Base-by-base conservation (phyloP, 64 coral and sea anemone species). In the Acropora yongei region DNA sequence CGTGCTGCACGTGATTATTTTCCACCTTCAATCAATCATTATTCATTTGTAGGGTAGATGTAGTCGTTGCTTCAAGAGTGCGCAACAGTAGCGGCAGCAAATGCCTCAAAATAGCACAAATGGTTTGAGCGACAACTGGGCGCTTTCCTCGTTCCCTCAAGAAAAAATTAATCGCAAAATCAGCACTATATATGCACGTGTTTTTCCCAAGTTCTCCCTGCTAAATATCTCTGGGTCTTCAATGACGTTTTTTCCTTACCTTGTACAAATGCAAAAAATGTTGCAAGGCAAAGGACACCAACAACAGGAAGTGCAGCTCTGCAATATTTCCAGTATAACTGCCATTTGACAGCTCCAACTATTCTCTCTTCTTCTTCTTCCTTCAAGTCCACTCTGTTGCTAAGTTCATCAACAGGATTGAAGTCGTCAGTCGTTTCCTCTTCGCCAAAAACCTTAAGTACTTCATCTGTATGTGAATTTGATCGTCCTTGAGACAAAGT, bases 261-360 rank as follows among this genome's bases (percentile, higher is more conserved):
- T 91, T 91, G 89, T 1, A 81, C 89, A 18, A 65, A 13, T 0
- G 80, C 20, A 14, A 81, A 84, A 11, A 84, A 84, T 3, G 84
- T 9, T 55, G 43, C 71, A 19, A 83, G 41, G 11, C 10, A 0
- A 1, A 83, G 0, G 8, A 91, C 61, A 0, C 82, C 16, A 39
- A 6, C 10, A 3, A 73, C 16, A 5, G 89, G 72, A 39, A 84
- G 57, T 10, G 47, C 89, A 20, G 79, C 79, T 39, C 66, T 82
- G 4, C 83, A 75, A 8, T 91, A 91, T 47, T 84, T 53, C 89
- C 89, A 91, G 12, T 91, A 91, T 14, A 91, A 11, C 68, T 39
- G 68, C 89, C 89, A 91, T 10, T 80, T 91, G 47, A 91, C 79
- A 61, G 49, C 74, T 9, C 89, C 89, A 45, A 57, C 14, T 11